These are phyloP conservation scores for Cynaeus angustus DNA, from an alignment of 2,888 invertebrate species.

Conservation along the genomic window DNA sequence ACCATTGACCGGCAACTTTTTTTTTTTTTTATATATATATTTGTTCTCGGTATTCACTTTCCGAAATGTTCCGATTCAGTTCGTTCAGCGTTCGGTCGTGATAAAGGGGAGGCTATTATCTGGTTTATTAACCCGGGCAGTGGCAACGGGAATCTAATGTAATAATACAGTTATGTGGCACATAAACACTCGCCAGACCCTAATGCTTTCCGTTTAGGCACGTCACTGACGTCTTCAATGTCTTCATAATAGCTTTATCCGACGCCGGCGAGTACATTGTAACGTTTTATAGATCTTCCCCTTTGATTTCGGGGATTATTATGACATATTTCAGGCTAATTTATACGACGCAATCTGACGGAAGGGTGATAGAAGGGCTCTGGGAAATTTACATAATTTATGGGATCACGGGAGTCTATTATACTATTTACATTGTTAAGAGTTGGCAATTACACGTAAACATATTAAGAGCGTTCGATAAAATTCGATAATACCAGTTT, in stretches of 20 bases:
- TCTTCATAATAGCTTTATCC: conserved; percentile 50
- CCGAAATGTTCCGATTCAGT: conserved; percentile 12
- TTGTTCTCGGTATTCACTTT: no score
- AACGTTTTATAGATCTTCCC: conserved; percentile 49
- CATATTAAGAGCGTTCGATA: no score
- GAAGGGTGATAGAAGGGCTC: conserved; percentile 21
- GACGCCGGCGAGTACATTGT: conserved; percentile 40
- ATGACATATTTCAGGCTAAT: conserved; percentile 49
- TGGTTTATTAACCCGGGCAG: conserved; percentile 65
- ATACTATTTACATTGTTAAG: neutral
- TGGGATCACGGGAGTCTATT: neutral
- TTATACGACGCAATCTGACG: conserved; percentile 42
- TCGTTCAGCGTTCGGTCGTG: neutral
- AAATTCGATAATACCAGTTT: no score
- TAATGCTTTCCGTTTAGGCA: conserved; percentile 52
- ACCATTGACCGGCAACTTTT: no score
- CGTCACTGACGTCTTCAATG: conserved; percentile 52
- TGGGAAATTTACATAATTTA: conserved; percentile 36
- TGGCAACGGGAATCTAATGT: conserved; percentile 64
- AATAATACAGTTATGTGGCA: conserved; percentile 65
- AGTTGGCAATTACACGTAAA: no score
- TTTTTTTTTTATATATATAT: no score
- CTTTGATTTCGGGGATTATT: conserved; percentile 49
- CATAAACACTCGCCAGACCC: conserved; percentile 56
- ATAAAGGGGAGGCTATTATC: conserved; percentile 62